These are phyloP conservation scores for Rhinopomastus cyanomelas DNA, from an alignment of 2,113 vertebrate species.

Conservation along the genomic window DNA sequence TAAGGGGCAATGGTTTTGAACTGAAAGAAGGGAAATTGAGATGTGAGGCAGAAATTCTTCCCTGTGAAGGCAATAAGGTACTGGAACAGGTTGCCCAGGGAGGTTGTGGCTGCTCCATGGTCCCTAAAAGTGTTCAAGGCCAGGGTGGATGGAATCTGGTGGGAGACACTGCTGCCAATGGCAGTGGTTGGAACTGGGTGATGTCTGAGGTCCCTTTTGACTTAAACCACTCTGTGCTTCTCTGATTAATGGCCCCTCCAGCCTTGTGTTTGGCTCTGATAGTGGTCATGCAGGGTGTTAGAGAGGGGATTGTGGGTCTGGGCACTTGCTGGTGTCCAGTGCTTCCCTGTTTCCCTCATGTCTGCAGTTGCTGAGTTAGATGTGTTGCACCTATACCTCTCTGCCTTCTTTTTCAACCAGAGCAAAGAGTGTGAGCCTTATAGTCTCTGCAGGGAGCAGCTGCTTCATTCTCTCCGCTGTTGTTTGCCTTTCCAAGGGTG, in stretches of 20 bases:
- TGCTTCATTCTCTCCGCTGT: background rate
- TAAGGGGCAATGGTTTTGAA: background rate
- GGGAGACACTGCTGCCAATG: too few relatives aligned
- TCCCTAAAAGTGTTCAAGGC: background rate
- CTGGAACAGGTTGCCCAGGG: background rate
- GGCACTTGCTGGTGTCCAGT: background rate
- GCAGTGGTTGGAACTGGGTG: background rate
- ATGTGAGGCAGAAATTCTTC: background rate
- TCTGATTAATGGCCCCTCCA: background rate
- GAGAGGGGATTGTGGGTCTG: background rate
- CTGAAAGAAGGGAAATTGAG: background rate
- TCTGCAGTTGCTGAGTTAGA: background rate
- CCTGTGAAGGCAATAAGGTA: too few relatives aligned
- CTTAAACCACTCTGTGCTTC: background rate
- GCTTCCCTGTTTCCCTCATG: background rate
- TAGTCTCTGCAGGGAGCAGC: background rate
- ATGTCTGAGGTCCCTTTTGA: background rate
- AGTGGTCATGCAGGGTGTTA: background rate
- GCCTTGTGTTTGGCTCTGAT: background rate
- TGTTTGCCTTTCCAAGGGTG: background rate
- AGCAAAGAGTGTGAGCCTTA: background rate
- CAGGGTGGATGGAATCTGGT: background rate
- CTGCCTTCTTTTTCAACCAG: background rate
- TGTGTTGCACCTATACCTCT: background rate
- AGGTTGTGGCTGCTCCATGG: background rate